phyloP scores from a whole-genome alignment of 2,797 vertebrate genomes.

The Urophycis tenuis region DNA sequence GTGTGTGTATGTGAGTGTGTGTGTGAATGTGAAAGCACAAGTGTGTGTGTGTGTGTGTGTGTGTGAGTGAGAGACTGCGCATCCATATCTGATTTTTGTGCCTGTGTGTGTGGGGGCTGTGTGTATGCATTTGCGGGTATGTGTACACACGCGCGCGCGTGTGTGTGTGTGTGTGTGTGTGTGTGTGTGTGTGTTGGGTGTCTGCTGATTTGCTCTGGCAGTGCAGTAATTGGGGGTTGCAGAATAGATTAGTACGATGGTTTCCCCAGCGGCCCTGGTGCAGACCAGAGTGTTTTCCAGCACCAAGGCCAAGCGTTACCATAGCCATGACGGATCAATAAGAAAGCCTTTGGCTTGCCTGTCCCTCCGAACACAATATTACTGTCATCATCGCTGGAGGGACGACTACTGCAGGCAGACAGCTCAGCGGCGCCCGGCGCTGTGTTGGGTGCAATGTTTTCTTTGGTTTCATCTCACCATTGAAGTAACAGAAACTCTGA shows the following conservation, averaged over 20 bases:
- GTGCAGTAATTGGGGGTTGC: slow-evolving; percentile 6
- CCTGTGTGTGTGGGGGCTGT: not conserved
- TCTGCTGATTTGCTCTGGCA: slow-evolving; percentile 50
- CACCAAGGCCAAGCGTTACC: not conserved
- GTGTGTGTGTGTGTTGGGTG: slow-evolving; percentile 27
- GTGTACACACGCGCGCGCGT: not conserved
- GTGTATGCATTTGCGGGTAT: not conserved
- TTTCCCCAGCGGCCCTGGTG: slow-evolving; percentile 39
- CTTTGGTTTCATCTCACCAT: not conserved
- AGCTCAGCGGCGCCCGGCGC: not conserved
- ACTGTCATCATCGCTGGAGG: not conserved
- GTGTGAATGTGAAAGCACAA: too few species aligned
- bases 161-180: not conserved
- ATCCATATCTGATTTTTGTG: not conserved
- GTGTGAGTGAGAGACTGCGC: too few species aligned
- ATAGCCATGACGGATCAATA: not conserved
- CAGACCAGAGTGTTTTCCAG: not conserved
- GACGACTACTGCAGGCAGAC: not conserved
- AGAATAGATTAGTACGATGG: slow-evolving; percentile 30
- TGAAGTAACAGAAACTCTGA: not conserved
- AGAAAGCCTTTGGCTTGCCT: not conserved
- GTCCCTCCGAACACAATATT: not conserved
- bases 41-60: not conserved
- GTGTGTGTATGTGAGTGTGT: not conserved
- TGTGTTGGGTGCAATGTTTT: not conserved